Evolutionary conservation across 37 sponge, comb jelly and placozoan genomes (phyloP).

Genomic region (Axinella damicornis): DNA sequence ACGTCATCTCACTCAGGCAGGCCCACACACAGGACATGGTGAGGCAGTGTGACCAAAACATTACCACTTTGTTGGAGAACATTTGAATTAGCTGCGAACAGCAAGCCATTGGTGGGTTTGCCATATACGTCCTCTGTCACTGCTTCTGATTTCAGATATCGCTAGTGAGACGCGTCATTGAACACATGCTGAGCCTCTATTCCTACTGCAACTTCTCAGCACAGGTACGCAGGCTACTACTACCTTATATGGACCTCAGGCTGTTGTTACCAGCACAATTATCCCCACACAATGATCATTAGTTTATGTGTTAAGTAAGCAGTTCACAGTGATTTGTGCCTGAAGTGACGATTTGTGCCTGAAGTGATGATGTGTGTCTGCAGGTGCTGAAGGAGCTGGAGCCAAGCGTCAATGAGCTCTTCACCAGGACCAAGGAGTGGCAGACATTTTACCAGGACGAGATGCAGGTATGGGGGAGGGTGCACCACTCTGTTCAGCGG

Average conservation of each 20-base stretch:
- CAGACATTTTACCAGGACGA: conserved; percentile 32
- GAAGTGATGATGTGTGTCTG: not conserved
- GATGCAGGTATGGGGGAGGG: conserved; percentile 44
- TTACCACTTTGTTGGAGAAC: too few species aligned
- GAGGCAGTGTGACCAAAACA: too few species aligned
- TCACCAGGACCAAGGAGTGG: conserved; percentile 58
- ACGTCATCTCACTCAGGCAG: conserved; percentile 58
- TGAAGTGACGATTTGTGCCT: too few species aligned
- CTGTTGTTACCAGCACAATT: too few species aligned
- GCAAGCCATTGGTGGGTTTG: too few species aligned
- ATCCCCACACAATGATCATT: too few species aligned
- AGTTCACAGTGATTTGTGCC: too few species aligned
- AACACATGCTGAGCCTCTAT: conserved; percentile 72
- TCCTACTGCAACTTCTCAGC: conserved; percentile 68
- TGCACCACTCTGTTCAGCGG: conserved; percentile 42
- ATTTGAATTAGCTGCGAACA: too few species aligned
- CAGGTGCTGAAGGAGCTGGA: conserved; percentile 59
- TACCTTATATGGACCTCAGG: not conserved
- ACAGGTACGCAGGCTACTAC: conserved; percentile 16
- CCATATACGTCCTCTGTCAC: too few species aligned
- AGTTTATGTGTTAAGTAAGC: too few species aligned
- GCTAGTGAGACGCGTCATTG: conserved; percentile 52
- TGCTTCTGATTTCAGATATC: conserved; percentile 42
- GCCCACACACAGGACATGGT: conserved; percentile 84
- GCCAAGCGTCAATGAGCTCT: conserved; percentile 20